Conservation (phyloP, 2,888 invertebrate genomes). For the Melieria picta region DNA sequence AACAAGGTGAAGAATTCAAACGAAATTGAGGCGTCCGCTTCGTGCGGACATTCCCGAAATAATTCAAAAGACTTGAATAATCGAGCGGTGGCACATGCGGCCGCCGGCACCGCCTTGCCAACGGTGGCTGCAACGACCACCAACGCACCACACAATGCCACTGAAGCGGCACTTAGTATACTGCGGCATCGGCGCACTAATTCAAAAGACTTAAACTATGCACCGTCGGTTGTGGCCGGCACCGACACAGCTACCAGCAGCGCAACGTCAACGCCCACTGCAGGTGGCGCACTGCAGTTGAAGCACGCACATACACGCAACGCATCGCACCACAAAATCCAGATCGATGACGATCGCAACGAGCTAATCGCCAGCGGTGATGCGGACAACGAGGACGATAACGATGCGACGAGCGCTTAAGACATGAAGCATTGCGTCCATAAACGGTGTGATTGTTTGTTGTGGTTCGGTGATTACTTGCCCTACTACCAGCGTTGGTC, state of each 20-base stretch:
- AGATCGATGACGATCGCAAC: constrained; percentile 64
- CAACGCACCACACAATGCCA: constrained; percentile 37
- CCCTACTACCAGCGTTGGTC: neutral
- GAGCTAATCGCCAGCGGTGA: constrained; percentile 53
- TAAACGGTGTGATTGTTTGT: too few species aligned
- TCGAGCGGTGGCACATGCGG: constrained; percentile 37
- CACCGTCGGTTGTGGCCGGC: constrained; percentile 14
- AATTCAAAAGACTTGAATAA: constrained; percentile 66
- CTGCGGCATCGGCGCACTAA: constrained; percentile 72
- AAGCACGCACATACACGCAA: constrained; percentile 51
- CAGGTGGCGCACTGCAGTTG: constrained; percentile 12
- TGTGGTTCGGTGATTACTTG: too few species aligned
- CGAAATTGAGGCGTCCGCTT: constrained; percentile 55
- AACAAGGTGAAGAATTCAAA: constrained; percentile 64
- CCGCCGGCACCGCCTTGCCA: constrained; percentile 17
- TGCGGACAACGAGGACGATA: constrained; percentile 50
- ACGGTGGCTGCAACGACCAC: constrained; percentile 27
- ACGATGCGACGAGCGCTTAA: neutral
- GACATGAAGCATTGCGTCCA: neutral
- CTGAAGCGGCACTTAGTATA: constrained; percentile 55
- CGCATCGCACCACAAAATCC: constrained; percentile 63
- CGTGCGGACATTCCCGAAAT: constrained; percentile 68
- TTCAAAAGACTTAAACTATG: constrained; percentile 68
- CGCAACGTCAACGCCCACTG: constrained; percentile 11
- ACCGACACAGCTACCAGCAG: constrained; percentile 3